Conservation (phyloP, 2,113 vertebrate genomes). For the Gymnocephalus cernua region DNA sequence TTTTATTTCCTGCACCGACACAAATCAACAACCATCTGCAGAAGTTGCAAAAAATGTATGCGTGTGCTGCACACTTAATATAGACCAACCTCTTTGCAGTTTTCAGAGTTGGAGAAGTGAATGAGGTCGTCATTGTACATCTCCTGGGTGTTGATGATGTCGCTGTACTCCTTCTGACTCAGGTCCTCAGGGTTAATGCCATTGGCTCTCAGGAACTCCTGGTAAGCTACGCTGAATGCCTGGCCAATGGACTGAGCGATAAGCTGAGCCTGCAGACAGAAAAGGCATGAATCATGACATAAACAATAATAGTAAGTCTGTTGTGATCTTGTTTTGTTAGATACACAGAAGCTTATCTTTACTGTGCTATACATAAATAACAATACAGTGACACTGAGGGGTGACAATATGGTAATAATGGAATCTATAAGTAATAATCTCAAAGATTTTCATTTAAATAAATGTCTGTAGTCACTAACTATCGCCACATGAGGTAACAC, state of each 20-base stretch:
- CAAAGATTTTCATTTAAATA: no score
- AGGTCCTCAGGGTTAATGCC: slow-evolving; percentile 99
- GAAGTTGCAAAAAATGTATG: background rate
- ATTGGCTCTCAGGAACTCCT: slow-evolving; percentile 97
- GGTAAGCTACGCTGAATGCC: slow-evolving; percentile 99
- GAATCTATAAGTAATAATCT: no score
- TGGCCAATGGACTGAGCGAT: slow-evolving; percentile 99
- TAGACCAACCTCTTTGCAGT: slow-evolving; percentile 95
- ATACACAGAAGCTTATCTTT: slow-evolving; percentile 4
- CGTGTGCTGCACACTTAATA: background rate
- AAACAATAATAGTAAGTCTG: background rate
- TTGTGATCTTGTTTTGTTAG: background rate
- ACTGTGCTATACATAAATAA: slow-evolving; percentile 23
- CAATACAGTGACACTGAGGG: background rate
- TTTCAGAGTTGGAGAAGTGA: slow-evolving; percentile 99
- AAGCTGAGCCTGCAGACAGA: slow-evolving; percentile 90
- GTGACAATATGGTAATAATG: no score
- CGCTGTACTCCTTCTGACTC: slow-evolving; percentile 99
- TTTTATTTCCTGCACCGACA: slow-evolving; percentile 12
- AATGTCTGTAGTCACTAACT: no score
- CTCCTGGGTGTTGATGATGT: slow-evolving; percentile 99
- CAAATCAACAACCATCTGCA: background rate
- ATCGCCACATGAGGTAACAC: no score
- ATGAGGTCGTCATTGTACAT: slow-evolving; percentile 99
- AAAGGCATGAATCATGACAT: slow-evolving; percentile 11